Conservation (phyloP, 2,113 vertebrate genomes). For the Plecturocebus donacophilus region DNA sequence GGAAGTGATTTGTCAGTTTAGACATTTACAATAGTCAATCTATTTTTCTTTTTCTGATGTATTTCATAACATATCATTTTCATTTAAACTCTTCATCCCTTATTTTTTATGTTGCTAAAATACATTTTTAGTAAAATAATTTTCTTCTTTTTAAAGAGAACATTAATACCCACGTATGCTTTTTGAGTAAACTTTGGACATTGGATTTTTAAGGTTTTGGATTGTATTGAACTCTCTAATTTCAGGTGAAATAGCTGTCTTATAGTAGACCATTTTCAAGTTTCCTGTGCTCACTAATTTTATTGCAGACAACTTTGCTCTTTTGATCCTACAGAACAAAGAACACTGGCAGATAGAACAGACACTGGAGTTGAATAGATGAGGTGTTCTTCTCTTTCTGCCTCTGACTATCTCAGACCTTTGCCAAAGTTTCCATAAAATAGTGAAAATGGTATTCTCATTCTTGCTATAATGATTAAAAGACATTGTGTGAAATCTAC, state of each 20-base stretch:
- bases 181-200: not conserved
- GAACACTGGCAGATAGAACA: not conserved
- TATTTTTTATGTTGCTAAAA: not conserved
- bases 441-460: not conserved
- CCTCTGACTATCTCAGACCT: not conserved
- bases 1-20: not conserved
- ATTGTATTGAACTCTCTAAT: not conserved
- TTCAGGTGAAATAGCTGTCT: not conserved
- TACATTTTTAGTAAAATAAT: not conserved
- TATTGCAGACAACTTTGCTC: not conserved
- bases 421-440: not conserved
- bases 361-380: not conserved
- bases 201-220: not conserved
- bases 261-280: not conserved
- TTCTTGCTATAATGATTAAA: not conserved
- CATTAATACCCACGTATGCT: not conserved
- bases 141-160: not conserved
- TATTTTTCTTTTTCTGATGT: not conserved
- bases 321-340: not conserved
- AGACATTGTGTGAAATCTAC: not conserved
- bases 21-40: not conserved
- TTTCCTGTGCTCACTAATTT: not conserved
- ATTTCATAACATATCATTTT: not conserved
- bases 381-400: not conserved
- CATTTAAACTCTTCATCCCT: not conserved